phyloP scores from a whole-genome alignment of 2,888 invertebrate species.

The Drosophila stalkeri region DNA sequence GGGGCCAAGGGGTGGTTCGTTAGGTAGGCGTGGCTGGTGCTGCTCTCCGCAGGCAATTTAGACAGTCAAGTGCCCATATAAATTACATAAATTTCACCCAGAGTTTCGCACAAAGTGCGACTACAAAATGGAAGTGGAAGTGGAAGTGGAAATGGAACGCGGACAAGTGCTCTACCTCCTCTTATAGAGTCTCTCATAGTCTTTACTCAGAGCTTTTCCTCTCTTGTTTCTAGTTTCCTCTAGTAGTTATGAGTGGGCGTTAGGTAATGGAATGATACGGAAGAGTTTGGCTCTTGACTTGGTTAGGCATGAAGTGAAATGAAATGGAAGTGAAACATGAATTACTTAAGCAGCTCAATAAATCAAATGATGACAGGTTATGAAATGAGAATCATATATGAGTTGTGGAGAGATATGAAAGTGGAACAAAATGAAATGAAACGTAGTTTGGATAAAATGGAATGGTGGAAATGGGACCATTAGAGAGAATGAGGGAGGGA shows the following conservation, averaged over 20 bases:
- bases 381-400: background rate
- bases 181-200: background rate
- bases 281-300: too few species aligned
- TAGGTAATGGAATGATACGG: background rate
- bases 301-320: background rate
- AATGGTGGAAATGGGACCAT: background rate
- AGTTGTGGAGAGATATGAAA: background rate
- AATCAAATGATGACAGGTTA: background rate
- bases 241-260: background rate
- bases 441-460: background rate
- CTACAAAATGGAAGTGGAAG: constrained; percentile 17
- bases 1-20: background rate
- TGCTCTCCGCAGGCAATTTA: constrained; percentile 85
- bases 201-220: background rate
- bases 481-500: background rate
- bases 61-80: constrained; percentile 86
- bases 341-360: background rate
- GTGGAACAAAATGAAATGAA: background rate
- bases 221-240: constrained; percentile 8
- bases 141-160: too few species aligned
- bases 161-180: constrained; percentile 24
- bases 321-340: background rate
- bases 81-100: constrained; percentile 85
- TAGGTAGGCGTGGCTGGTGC: constrained; percentile 24
- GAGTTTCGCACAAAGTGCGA: constrained; percentile 54